phyloP scores from a whole-genome alignment of 2,888 invertebrate species.

The Oegoconia quadripuncta region DNA sequence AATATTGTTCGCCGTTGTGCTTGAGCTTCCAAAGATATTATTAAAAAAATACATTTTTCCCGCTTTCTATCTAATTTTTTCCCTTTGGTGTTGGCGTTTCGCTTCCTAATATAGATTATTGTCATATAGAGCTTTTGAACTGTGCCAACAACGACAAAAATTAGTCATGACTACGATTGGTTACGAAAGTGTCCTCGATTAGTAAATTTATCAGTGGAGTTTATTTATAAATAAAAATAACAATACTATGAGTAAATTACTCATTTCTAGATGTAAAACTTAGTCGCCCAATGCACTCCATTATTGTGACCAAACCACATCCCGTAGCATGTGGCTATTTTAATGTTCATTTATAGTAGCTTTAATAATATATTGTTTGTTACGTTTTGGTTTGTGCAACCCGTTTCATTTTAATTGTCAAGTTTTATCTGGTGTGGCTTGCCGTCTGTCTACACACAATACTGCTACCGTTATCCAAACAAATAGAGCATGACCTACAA shows the following conservation, averaged over 20 bases:
- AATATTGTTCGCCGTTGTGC: conserved; percentile 2
- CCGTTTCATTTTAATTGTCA: not conserved
- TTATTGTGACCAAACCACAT: too few relatives aligned
- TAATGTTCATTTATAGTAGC: not conserved
- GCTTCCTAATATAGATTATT: conserved; percentile 21
- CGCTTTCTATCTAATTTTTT: conserved; percentile 44
- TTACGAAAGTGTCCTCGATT: too few relatives aligned
- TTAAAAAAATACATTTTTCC: conserved; percentile 22
- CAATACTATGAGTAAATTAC: too few relatives aligned
- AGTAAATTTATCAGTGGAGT: too few relatives aligned
- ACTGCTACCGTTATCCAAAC: not conserved
- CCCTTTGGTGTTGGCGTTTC: conserved; percentile 53
- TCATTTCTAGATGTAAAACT: too few relatives aligned
- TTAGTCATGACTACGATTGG: not conserved
- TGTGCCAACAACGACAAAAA: not conserved
- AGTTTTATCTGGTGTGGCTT: conserved; percentile 5
- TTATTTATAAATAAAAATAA: too few relatives aligned
- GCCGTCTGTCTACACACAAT: conserved; percentile 4
- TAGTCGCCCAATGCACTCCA: not conserved
- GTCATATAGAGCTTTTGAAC: not conserved
- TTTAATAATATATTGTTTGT: not conserved
- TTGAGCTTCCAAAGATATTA: conserved; percentile 13
- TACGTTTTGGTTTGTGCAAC: conserved; percentile 5
- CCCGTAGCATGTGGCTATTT: not conserved
- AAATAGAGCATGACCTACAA: conserved; percentile 9